Evolutionary conservation across 2,113 vertebrate genomes (phyloP).

Genomic region (Butorides virescens): DNA sequence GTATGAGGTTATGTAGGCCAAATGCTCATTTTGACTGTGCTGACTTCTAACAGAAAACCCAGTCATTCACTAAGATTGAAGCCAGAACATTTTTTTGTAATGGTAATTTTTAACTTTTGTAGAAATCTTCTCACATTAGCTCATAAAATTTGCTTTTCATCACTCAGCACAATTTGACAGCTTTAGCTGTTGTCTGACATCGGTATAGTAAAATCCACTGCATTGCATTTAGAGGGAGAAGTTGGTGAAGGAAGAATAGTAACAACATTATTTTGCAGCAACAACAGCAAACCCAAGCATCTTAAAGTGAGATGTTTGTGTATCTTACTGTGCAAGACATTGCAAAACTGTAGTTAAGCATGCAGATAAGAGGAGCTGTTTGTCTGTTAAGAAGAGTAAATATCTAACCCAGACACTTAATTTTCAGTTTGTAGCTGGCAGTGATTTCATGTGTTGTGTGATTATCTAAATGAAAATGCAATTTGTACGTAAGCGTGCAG

Average conservation of each 20-base stretch:
- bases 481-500: rapidly evolving
- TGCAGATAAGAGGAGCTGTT: background rate
- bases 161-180: constrained; percentile 38
- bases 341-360: background rate
- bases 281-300: background rate
- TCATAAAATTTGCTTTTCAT: constrained; percentile 22
- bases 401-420: background rate
- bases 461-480: background rate
- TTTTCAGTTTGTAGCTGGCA: constrained; percentile 30
- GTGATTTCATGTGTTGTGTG: background rate
- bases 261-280: background rate
- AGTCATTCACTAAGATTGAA: constrained; percentile 22
- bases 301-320: background rate
- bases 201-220: constrained; percentile 14
- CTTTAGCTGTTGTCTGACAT: constrained; percentile 38
- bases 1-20: background rate
- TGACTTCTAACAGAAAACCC: background rate
- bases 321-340: background rate
- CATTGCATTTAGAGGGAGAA: background rate
- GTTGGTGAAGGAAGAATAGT: constrained; percentile 29
- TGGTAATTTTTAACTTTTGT: constrained; percentile 60
- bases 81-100: constrained; percentile 50
- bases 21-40: background rate
- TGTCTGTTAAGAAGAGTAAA: background rate
- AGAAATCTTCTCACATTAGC: constrained; percentile 45